Base-by-base conservation (phyloP, 2,113 vertebrate genomes). In the Himantopus leucocephalus region DNA sequence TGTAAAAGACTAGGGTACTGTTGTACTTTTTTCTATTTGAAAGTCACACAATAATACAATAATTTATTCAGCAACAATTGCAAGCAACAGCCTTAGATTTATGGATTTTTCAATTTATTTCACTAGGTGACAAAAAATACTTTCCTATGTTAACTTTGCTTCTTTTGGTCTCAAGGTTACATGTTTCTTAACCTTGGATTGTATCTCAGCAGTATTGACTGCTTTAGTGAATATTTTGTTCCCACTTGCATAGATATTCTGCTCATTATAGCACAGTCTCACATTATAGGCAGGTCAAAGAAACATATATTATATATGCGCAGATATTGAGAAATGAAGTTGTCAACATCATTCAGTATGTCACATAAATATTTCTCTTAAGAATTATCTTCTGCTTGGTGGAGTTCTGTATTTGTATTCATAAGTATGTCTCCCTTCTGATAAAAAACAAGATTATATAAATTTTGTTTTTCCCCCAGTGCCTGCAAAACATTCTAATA, bases 281-380 rank as follows among this genome's bases (percentile, higher is more conserved):
- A 92, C 8, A 58, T 48, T 62, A 72, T 12, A 87, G 70, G 48
- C 79, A 95, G 92, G 91, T 95, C 91, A 95, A 87, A 92, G 53
- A 85, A 88, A 78, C 68, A 39, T 55, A 37, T 89, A 63, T 79
- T 91, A 71, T 76, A 84, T 87, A 94, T 91, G 76, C 80, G 91
- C 35, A 82, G 76, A 75, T 94, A 84, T 2, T 91, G 96, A 94
- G 74, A 95, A 97, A 97, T 91, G 68, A 91, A 94, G 86, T 68
- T 85, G 80, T 95, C 92, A 91, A 92, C 66, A 95, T 95, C 73
- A 87, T 89, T 95, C 76, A 76, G 68, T 68, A 47, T 85, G 86
- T 64, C 89, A 90, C 70, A 95, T 94, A 95, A 97, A 95, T 97
- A 97, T 95, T 95, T 95, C 91, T 81, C 62, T 94, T 58, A 72